Evolutionary conservation across 1,140 invertebrate genomes (phyloP), one percentile per base, ranked within the genome.

Genomic region (Matsumurasca onukii): DNA sequence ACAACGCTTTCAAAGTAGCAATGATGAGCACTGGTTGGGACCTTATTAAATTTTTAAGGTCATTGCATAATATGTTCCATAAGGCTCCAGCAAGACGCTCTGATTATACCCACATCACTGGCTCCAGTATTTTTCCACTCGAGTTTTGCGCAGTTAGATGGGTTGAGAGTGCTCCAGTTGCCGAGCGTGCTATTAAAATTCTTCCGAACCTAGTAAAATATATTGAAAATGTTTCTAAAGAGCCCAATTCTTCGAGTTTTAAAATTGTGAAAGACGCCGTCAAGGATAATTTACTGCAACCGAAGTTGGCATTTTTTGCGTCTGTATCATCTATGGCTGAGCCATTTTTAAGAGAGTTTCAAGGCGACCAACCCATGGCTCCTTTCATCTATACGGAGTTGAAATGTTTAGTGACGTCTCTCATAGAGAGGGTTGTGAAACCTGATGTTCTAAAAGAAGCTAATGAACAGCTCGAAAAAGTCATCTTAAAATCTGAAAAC

Each of bases 131-230:
- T 24, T 67, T 67, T 59, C 66, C 66, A 64, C 66, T 67, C 49
- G 62, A 67, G 31, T 67, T 63, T 67, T 67, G 66, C 62, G 66
- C 66, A 17, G 66, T 67, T 15, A 63, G 51, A 27, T 67, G 66
- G 66, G 5, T 67, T 22, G 48, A 67, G 62, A 67, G 62, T 45
- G 30, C 25, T 25, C 22, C 17, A 22, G 66, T 67, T 17, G 66
- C 31, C n/a, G 20, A 67, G 49, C n/a, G 66, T 17, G 49, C 66
- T 25, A 24, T 67, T 22, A 31, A 52, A 17, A 67, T 67, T n/a
- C 20, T 67, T 17, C 2, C 20, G 20, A 22, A 27, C 30, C 48
- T 67, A 25, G 20, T 64, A n/a, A 59, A 27, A 3, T 67, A 64
- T 67, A 51, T 67, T 29, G 27, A 63, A 17, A 24, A 17, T 12